Evolutionary conservation across 2,888 invertebrate species (phyloP).

Genomic region (Emmelina monodactyla): DNA sequence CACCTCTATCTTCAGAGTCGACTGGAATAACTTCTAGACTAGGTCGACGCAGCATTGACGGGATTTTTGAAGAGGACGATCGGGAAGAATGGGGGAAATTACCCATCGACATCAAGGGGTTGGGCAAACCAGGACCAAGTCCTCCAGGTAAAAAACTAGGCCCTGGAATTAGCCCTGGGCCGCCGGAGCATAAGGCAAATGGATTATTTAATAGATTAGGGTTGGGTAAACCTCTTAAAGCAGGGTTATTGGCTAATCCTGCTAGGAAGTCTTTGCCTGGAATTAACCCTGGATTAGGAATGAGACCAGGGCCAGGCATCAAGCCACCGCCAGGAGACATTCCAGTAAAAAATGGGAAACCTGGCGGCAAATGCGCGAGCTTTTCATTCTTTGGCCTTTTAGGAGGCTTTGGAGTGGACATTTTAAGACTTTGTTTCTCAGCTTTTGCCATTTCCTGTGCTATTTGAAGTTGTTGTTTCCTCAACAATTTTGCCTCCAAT

Average conservation of each 20-base stretch:
- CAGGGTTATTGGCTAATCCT: constrained; percentile 51
- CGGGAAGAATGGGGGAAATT: constrained; percentile 68
- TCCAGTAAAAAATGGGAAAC: constrained; percentile 53
- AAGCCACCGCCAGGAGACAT: constrained; percentile 59
- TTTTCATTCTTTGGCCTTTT: constrained; percentile 51
- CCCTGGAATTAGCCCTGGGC: constrained; percentile 70
- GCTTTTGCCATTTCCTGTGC: constrained; percentile 47
- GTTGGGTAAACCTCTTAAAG: constrained; percentile 42
- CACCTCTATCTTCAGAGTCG: constrained; percentile 52
- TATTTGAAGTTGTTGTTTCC: constrained; percentile 53
- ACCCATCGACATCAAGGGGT: constrained; percentile 58
- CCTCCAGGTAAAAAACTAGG: constrained; percentile 46
- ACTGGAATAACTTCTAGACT: constrained; percentile 64
- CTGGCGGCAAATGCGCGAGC: constrained; percentile 45
- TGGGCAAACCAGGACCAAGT: constrained; percentile 43
- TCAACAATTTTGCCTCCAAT: constrained; percentile 50
- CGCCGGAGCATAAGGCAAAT: constrained; percentile 58
- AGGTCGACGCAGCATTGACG: constrained; percentile 66
- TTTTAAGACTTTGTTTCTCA: constrained; percentile 43
- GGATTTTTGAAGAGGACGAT: constrained; percentile 64
- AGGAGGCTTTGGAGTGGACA: constrained; percentile 37
- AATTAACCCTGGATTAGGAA: constrained; percentile 55
- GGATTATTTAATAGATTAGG: constrained; percentile 57
- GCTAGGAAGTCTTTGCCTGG: constrained; percentile 51
- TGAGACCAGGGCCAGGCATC: constrained; percentile 61